These are phyloP conservation scores for Megalops cyprinoides DNA, from an alignment of 2,797 vertebrate genomes.

Conservation along the genomic window DNA sequence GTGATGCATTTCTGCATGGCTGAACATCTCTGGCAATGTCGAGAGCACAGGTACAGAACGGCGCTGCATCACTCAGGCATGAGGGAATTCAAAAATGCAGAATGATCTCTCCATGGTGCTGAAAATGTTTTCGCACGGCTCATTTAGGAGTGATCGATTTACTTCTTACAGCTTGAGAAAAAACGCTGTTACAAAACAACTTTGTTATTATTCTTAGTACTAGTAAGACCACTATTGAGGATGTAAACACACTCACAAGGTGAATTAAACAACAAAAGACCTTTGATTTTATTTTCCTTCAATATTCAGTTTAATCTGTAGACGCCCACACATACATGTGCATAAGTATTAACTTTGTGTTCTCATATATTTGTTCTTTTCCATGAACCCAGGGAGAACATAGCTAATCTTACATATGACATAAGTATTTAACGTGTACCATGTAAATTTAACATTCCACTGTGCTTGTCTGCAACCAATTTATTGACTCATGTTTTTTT, in stretches of 20 bases:
- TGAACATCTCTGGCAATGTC: slow-evolving; percentile 35
- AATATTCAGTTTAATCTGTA: background rate
- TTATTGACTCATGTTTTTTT: background rate
- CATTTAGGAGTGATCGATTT: slow-evolving; percentile 12
- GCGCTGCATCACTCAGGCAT: background rate
- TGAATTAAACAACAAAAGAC: background rate
- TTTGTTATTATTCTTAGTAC: background rate
- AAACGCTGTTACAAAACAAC: slow-evolving; percentile 8
- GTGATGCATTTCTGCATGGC: slow-evolving; percentile 47
- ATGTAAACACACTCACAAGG: background rate
- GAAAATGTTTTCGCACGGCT: slow-evolving; percentile 34
- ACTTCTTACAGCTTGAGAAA: background rate
- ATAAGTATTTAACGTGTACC: no score
- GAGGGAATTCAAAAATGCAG: background rate
- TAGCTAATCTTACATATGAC: no score
- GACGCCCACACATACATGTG: no score
- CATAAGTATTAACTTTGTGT: no score
- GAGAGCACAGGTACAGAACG: slow-evolving; percentile 34
- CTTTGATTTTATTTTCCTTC: background rate
- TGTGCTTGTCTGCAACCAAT: background rate
- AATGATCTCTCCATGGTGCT: slow-evolving; percentile 60
- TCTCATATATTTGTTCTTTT: no score
- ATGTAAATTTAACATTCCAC: no score
- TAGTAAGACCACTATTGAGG: background rate
- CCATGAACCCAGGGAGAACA: no score